Evolutionary conservation across 2,888 invertebrate genomes (phyloP).

Genomic region (Stenolophus ochropezus): DNA sequence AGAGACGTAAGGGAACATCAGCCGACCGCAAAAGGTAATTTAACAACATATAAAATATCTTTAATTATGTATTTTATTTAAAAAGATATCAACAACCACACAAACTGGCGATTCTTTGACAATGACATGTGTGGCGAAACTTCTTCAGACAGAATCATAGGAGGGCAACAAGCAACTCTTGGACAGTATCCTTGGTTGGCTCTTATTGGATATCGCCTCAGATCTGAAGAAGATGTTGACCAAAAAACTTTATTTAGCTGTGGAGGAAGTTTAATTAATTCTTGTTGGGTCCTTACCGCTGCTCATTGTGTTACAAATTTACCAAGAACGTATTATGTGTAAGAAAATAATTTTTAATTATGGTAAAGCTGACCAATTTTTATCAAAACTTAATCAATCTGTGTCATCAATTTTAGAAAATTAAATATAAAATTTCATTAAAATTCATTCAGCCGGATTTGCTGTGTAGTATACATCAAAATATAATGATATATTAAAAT

Average conservation of each 20-base stretch:
- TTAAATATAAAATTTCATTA: too few species aligned
- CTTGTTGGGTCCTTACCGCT: slow-evolving; percentile 71
- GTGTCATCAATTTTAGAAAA: too few species aligned
- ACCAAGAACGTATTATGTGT: slow-evolving; percentile 58
- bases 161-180: slow-evolving; percentile 76
- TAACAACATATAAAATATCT: neutral
- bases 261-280: slow-evolving; percentile 71
- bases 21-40: neutral
- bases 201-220: slow-evolving; percentile 77
- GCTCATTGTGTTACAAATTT: slow-evolving; percentile 70
- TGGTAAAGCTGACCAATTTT: too few species aligned
- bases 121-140: slow-evolving; percentile 76
- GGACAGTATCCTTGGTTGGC: slow-evolving; percentile 81
- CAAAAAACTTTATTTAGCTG: slow-evolving; percentile 68
- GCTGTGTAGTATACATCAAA: too few species aligned
- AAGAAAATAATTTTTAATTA: slow-evolving; percentile 22
- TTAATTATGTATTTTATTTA: neutral
- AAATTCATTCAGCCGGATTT: too few species aligned
- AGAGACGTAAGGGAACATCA: too few species aligned
- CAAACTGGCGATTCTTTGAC: slow-evolving; percentile 74
- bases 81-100: slow-evolving; percentile 67
- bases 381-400: too few species aligned
- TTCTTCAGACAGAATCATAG: slow-evolving; percentile 78
- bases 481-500: too few species aligned
- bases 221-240: too few species aligned